Conservation (phyloP, 2,797 vertebrate species). For the Staurois parvus region DNA sequence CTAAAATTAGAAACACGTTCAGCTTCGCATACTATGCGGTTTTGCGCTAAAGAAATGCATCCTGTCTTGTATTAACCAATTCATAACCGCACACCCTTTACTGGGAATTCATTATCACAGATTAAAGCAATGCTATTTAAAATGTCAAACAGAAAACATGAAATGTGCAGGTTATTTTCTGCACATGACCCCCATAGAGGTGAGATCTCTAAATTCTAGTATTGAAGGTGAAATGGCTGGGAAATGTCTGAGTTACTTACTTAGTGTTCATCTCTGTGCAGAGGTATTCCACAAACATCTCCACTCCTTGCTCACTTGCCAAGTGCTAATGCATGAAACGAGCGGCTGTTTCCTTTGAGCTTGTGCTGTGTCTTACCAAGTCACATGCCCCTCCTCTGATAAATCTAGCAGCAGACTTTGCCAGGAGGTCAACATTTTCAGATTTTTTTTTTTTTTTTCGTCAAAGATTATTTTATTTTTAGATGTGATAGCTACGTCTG, state of each 20-base stretch:
- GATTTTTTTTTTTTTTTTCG: conserved; percentile 42
- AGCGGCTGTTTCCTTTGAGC: conserved; percentile 82
- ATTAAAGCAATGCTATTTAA: not conserved
- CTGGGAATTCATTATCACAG: not conserved
- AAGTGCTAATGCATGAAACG: conserved; percentile 74
- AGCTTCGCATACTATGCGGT: conserved; percentile 27
- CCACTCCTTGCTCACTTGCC: conserved; percentile 77
- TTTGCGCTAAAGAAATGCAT: conserved; percentile 3
- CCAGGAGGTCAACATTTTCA: conserved; percentile 75
- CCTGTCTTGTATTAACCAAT: not conserved
- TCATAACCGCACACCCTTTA: not conserved
- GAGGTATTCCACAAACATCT: conserved; percentile 74
- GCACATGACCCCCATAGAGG: not conserved
- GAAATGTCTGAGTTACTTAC: conserved; percentile 76
- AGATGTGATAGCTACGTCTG: conserved; percentile 4
- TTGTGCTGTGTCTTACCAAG: conserved; percentile 74
- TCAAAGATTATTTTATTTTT: conserved; percentile 38
- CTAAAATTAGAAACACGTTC: conserved; percentile 23
- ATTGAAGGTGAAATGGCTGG: conserved; percentile 23
- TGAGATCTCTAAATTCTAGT: not conserved
- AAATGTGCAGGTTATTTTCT: too few species aligned
- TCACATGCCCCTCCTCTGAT: conserved; percentile 82
- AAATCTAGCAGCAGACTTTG: conserved; percentile 69
- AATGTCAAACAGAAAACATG: not conserved
- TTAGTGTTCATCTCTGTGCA: conserved; percentile 65